Conservation (phyloP, 2,888 invertebrate species). For the Melikaiella ostensackeni region DNA sequence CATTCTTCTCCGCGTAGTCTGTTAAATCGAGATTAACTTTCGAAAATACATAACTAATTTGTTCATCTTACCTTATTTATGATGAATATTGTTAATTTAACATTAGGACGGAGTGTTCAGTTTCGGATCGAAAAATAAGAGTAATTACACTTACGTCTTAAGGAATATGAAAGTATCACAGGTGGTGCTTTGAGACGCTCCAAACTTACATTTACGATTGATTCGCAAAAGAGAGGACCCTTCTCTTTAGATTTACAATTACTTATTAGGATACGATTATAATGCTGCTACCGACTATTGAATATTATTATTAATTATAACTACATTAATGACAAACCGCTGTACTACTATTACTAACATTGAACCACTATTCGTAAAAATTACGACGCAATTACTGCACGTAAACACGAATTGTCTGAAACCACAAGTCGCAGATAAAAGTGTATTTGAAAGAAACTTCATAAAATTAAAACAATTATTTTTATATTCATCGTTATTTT, state of each 20-base stretch:
- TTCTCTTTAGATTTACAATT: conserved; percentile 30
- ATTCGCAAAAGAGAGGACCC: conserved; percentile 22
- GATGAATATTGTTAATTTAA: not conserved
- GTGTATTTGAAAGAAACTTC: not conserved
- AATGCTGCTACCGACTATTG: conserved; percentile 36
- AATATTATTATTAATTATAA: conserved; percentile 34
- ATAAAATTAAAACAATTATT: not conserved
- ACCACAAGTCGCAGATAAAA: not conserved
- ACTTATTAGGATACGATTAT: conserved; percentile 33
- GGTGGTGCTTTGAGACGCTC: conserved; percentile 60
- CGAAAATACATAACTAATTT: no score
- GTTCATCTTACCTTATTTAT: not conserved
- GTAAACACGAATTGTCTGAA: conserved; percentile 30
- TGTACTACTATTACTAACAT: conserved; percentile 17
- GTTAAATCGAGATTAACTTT: no score
- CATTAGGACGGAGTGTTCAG: conserved; percentile 15
- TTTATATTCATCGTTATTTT: no score
- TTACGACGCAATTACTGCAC: conserved; percentile 13
- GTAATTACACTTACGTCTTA: conserved; percentile 47
- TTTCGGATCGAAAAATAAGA: conserved; percentile 29
- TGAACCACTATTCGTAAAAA: conserved; percentile 9
- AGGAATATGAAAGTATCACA: conserved; percentile 64
- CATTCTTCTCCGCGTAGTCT: no score
- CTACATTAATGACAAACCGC: conserved; percentile 29
- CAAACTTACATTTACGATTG: conserved; percentile 44